Conservation (phyloP, 2,113 vertebrate species). For the Crypturellus undulatus region DNA sequence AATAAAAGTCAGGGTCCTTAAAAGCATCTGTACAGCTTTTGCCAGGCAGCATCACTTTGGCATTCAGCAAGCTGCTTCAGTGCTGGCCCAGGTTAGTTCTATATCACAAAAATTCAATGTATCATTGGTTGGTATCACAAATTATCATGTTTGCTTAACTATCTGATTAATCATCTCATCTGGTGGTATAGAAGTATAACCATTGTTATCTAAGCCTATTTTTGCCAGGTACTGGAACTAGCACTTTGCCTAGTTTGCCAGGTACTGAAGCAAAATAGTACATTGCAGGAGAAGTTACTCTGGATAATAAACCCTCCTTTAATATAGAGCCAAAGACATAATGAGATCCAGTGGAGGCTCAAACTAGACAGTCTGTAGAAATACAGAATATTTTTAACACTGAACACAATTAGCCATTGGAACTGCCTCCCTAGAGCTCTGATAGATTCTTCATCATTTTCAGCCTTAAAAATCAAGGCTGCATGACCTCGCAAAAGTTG, state of each 20-base stretch:
- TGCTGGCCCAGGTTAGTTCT: not conserved
- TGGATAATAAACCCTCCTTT: not conserved
- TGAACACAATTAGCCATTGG: not conserved
- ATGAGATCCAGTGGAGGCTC: not conserved
- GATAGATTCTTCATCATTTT: not conserved
- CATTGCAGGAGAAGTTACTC: not conserved
- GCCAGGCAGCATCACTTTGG: not conserved
- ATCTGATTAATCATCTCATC: not conserved
- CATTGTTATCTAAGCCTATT: not conserved
- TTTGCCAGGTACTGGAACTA: not conserved
- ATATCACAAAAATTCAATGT: not conserved
- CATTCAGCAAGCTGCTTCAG: not conserved
- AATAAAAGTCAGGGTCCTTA: not conserved
- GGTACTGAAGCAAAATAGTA: not conserved
- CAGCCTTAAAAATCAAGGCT: not conserved
- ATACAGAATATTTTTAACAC: not conserved
- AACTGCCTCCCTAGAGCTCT: not conserved
- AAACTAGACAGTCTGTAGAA: not conserved
- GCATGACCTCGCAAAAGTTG: not conserved
- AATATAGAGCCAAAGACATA: not conserved
- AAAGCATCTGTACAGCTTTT: not conserved
- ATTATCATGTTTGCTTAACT: not conserved
- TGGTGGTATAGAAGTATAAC: not conserved
- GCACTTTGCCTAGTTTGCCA: not conserved
- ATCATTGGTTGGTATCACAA: not conserved